phyloP scores from a whole-genome alignment of 2,113 vertebrate species.

The Piaya cayana region DNA sequence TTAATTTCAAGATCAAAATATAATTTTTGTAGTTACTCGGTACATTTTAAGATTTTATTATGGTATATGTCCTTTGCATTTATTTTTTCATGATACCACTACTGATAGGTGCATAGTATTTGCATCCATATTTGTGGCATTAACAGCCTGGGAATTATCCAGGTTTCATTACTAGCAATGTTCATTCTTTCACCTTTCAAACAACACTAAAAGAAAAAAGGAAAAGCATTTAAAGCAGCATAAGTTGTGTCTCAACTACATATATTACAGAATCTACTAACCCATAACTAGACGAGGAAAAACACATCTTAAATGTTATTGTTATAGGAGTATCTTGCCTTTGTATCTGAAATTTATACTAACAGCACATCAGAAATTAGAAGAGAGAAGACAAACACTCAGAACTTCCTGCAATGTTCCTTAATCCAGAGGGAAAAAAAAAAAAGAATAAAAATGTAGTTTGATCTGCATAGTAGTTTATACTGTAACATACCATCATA shows the following conservation, averaged over 20 bases:
- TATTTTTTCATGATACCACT: background rate
- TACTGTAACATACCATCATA: background rate
- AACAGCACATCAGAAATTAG: background rate
- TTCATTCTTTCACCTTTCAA: background rate
- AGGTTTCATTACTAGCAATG: background rate
- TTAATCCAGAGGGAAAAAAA: background rate
- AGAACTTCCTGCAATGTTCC: background rate
- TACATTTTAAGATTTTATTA: too few relatives aligned
- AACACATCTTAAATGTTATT: background rate
- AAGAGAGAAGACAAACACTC: background rate
- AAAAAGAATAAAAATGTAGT: background rate
- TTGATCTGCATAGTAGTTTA: background rate
- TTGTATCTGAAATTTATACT: background rate
- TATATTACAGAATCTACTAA: background rate
- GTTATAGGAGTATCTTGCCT: background rate
- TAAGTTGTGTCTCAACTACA: background rate
- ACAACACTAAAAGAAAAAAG: background rate
- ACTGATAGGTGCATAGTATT: background rate
- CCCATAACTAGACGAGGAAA: background rate
- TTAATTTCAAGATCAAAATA: background rate
- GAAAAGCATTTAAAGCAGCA: background rate
- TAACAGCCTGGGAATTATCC: background rate
- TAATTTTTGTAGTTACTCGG: background rate
- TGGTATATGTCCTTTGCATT: background rate
- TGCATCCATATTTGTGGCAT: background rate